phyloP scores from a whole-genome alignment of 1,140 invertebrate species.

The Ceratosolen solmsi region DNA sequence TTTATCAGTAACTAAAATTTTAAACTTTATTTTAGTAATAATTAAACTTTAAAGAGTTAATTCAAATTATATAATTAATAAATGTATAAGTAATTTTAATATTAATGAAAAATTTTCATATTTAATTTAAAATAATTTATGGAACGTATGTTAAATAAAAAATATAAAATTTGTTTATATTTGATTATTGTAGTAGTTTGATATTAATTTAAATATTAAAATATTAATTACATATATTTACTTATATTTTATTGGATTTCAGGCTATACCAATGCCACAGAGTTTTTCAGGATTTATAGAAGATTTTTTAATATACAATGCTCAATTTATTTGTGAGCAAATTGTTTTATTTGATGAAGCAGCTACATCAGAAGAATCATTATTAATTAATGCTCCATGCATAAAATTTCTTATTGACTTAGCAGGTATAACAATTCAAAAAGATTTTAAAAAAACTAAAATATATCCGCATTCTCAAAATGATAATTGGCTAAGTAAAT shows the following conservation, averaged over 20 bases:
- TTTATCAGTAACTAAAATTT: no score
- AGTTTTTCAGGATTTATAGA: slow-evolving; percentile 73
- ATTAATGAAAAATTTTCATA: no score
- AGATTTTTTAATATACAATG: slow-evolving; percentile 84
- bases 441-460: slow-evolving; percentile 64
- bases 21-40: no score
- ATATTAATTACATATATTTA: background rate
- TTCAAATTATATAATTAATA: no score
- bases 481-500: slow-evolving; percentile 26
- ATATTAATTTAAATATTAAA: no score
- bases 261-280: background rate
- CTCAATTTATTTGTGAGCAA: slow-evolving; percentile 90
- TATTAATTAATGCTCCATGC: slow-evolving; percentile 84
- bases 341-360: slow-evolving; percentile 82
- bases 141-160: no score
- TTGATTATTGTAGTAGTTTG: no score
- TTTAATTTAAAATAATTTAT: no score
- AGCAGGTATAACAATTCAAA: slow-evolving; percentile 85
- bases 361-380: slow-evolving; percentile 76
- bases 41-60: no score
- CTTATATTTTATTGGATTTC: background rate
- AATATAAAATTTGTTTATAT: no score
- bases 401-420: slow-evolving; percentile 84
- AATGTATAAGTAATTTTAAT: no score
- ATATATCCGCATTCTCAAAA: slow-evolving; percentile 4